phyloP scores from a whole-genome alignment of 2,888 invertebrate genomes.

The Scrobipalpa atriplicella region DNA sequence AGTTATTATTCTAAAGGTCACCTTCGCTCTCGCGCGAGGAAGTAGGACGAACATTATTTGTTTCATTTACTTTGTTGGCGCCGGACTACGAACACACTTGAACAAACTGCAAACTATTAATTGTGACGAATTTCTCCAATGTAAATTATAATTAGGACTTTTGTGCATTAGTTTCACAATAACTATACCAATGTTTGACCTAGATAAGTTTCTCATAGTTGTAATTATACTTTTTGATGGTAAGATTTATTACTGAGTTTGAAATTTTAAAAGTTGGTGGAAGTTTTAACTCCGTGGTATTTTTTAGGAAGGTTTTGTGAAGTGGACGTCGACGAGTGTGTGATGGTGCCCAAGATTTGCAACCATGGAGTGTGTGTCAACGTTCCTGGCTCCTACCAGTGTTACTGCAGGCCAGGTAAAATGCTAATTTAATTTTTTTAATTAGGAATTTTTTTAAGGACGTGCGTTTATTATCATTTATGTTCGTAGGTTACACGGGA shows the following conservation, averaged over 20 bases:
- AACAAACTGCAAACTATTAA: constrained; percentile 18
- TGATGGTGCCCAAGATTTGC: constrained; percentile 84
- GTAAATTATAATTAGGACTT: constrained; percentile 4
- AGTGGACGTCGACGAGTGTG: constrained; percentile 90
- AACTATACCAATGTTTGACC: constrained; percentile 16
- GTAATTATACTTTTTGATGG: constrained; percentile 13
- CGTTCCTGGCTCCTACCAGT: constrained; percentile 88
- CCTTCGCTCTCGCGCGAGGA: constrained; percentile 28
- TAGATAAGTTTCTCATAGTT: constrained; percentile 3
- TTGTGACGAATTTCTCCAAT: constrained; percentile 22
- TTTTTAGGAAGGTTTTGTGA: constrained; percentile 79
- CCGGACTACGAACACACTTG: constrained; percentile 25
- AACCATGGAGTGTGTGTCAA: constrained; percentile 93
- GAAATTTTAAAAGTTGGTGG: not conserved
- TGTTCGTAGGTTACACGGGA: constrained; percentile 87
- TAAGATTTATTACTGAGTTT: not conserved
- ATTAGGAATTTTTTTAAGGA: too few species aligned
- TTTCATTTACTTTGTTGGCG: constrained; percentile 29
- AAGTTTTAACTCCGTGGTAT: not conserved
- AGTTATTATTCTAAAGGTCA: constrained; percentile 28
- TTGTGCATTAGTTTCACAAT: constrained; percentile 9
- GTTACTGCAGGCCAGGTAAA: constrained; percentile 91
- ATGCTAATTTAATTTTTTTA: too few species aligned
- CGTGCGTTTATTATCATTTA: too few species aligned
- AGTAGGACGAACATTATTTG: constrained; percentile 32